Conservation (phyloP, 1,140 invertebrate species). For the Solenopsis invicta region DNA sequence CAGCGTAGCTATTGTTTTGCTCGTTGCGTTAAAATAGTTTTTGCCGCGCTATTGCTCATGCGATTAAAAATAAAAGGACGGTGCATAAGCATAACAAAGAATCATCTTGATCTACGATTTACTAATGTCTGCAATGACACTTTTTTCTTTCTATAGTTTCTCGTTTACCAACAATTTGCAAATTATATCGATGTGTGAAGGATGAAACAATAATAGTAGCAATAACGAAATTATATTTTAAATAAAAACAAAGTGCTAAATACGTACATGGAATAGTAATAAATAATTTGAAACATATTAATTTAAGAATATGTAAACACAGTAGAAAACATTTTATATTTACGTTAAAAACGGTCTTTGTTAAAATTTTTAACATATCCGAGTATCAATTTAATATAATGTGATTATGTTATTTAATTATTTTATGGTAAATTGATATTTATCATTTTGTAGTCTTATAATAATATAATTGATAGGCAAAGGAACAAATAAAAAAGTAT, state of each 20-base stretch:
- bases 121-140: background rate
- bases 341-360: no score
- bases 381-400: no score
- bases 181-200: background rate
- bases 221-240: background rate
- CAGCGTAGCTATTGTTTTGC: constrained; percentile 39
- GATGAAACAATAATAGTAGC: background rate
- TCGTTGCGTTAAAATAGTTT: constrained; percentile 51
- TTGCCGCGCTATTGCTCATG: background rate
- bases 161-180: background rate
- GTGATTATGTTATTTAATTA: no score
- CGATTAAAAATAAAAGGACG: constrained; percentile 25
- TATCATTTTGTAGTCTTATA: no score
- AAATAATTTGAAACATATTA: background rate
- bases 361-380: no score
- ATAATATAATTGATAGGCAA: no score
- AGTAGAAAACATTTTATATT: no score
- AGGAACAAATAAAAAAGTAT: no score
- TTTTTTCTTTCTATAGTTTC: background rate
- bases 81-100: background rate
- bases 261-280: background rate
- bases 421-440: no score
- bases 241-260: background rate
- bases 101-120: constrained; percentile 2
- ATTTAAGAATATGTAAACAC: background rate